Conservation (phyloP, 2,888 invertebrate genomes). For the Julus scandinavius region DNA sequence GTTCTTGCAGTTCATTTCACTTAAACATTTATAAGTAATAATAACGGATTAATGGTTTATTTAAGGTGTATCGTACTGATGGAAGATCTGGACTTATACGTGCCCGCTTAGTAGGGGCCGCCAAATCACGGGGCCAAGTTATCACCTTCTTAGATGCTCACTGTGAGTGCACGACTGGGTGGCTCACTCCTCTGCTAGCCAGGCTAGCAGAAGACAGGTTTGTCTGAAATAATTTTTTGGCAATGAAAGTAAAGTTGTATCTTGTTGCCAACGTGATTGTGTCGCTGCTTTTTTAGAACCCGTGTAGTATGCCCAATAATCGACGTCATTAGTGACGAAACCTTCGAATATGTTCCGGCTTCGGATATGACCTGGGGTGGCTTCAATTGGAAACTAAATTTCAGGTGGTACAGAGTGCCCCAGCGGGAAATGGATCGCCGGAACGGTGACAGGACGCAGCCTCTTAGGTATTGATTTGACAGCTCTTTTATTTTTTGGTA, state of each 20-base stretch:
- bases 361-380: conserved; percentile 99
- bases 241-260: background rate
- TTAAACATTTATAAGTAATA: conserved; percentile 37
- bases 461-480: conserved; percentile 72
- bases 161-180: conserved; percentile 98
- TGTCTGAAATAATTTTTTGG: background rate
- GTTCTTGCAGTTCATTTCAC: background rate
- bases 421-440: conserved; percentile 95
- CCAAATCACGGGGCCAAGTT: conserved; percentile 89
- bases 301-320: conserved; percentile 98
- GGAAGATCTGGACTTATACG: conserved; percentile 95
- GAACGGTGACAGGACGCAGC: conserved; percentile 90
- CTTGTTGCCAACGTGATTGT: no score
- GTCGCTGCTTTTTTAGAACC: conserved; percentile 69
- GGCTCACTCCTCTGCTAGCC: conserved; percentile 93
- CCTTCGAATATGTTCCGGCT: conserved; percentile 98
- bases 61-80: conserved; percentile 84
- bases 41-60: conserved; percentile 51
- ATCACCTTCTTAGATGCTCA: conserved; percentile 97
- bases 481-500: background rate
- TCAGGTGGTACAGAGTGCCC: conserved; percentile 98
- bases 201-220: conserved; percentile 88
- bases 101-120: conserved; percentile 92
- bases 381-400: conserved; percentile 99
- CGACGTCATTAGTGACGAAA: conserved; percentile 98